Evolutionary conservation across 2,113 vertebrate genomes (phyloP), one percentile per base, ranked within the genome.

Genomic region (Sitta europaea): DNA sequence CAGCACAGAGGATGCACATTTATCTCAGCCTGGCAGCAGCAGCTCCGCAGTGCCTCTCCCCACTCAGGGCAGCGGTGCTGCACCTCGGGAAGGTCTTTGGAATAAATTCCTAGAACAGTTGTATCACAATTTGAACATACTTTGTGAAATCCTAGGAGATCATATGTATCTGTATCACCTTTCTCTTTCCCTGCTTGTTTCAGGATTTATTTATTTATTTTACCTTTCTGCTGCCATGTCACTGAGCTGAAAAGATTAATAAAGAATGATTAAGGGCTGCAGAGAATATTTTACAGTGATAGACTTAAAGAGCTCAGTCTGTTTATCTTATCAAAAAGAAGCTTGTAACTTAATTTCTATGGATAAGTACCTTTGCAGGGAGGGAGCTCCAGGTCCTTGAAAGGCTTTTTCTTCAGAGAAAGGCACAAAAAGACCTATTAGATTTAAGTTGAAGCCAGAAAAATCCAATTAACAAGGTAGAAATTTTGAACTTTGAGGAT

Each of bases 281-380:
- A 65, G 88, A 93, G 78, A 65, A 36, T 93, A 72, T 81, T 90
- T 90, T 91, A 65, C 75, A 91, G 45, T 47, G 75, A 33, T 43
- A 35, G 68, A 73, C 53, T 91, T 68, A 48, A 61, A 62, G 77
- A 90, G 88, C 90, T 88, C 85, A 59, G 58, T 63, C 85, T 85
- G 81, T 81, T 94, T 93, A 68, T 93, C 88, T 95, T 68, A 93
- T 86, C 82, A 73, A 83, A 85, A 90, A 65, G 73, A 28, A 83
- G 58, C 54, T 94, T 90, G 80, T 94, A 76, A 86, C 85, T 93
- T 94, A 65, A 94, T 96, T 96, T 90, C 16, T 13, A 40, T 53
- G 90, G 84, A 3, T 94, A 72, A 93, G 90, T 20, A 84, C 81
- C 61, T 78, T 71, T 5, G 0, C 19, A 55, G 76, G 43, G 86